Base-by-base conservation (phyloP, 2,113 vertebrate species). In the Salvator merianae region DNA sequence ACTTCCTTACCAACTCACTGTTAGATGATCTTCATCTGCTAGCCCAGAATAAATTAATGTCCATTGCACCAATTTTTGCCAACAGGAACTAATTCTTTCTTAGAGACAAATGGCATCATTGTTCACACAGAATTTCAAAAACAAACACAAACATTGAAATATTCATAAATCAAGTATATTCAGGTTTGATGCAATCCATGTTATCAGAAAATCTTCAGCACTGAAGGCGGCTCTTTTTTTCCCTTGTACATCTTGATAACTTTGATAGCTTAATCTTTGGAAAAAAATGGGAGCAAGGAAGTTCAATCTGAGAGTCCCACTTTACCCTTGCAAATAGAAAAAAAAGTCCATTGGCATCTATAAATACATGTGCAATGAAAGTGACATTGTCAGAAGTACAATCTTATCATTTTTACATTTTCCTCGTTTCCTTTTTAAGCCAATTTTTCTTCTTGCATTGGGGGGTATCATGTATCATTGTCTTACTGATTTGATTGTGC, bases 71-170 rank as follows among this genome's bases (percentile, higher is more conserved):
- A 79, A 77, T n/a, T 86, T 84, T 85, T 68, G 82, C 76, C 91
- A 88, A 87, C 55, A 88, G 89, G 78, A 5, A 34, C 50, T 73
- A 81, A 68, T 90, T 73, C 72, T 71, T 5, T 24, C 50, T 69
- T 68, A 59, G 78, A 87, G 87, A 90, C 71, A 85, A 90, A 87
- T 4, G 40, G 36, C 38, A 28, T 53, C 71, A 16, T 87, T 81
- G 79, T 82, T n/a, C 10, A 79, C 88, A 50, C 40, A 81, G 66
- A 71, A 79, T 30, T 86, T 84, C 66, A 90, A 88, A 76, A 75
- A 87, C n/a, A 85, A 81, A 63, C n/a, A 50, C 1, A 59, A 9
- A 14, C 65, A 24, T 63, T 14, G 84, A 83, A 72, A 73, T 24
- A 0, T n/a, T 22, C 63, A 85, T 81, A 90, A 91, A 87, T 89